Evolutionary conservation across 2,797 vertebrate species (phyloP).

Genomic region (Menidia menidia): DNA sequence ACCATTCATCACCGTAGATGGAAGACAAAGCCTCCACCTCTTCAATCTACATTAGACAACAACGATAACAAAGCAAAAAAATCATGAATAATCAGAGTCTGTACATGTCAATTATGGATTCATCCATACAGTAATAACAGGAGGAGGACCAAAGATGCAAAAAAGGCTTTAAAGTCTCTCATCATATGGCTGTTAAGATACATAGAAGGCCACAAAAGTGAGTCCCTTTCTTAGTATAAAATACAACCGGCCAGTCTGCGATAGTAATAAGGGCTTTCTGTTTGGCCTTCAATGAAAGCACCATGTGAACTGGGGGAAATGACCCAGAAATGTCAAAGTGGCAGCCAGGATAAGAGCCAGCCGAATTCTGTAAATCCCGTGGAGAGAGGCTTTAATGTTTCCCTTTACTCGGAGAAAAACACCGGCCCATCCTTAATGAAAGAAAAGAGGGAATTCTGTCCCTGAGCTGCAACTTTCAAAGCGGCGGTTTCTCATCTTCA

Average conservation of each 20-base stretch:
- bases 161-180: conserved; percentile 5
- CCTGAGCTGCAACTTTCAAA: background rate
- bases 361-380: too few species aligned
- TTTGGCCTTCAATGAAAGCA: too few species aligned
- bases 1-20: conserved; percentile 97
- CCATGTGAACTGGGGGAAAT: too few species aligned
- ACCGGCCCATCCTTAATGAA: background rate
- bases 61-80: conserved; percentile 17
- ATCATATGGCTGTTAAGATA: background rate
- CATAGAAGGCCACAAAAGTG: too few species aligned
- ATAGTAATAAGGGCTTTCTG: too few species aligned
- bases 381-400: background rate
- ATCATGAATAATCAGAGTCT: background rate
- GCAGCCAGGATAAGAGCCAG: background rate
- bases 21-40: conserved; percentile 96
- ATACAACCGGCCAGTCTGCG: too few species aligned
- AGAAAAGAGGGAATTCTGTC: background rate
- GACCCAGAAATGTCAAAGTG: background rate
- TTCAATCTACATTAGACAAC: conserved; percentile 84
- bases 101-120: background rate
- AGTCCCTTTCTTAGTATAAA: too few species aligned
- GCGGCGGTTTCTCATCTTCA: background rate
- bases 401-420: background rate
- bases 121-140: background rate
- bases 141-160: background rate